These are phyloP conservation scores for Drosophila ohnishii DNA, from an alignment of 1,140 invertebrate species.

Conservation along the genomic window DNA sequence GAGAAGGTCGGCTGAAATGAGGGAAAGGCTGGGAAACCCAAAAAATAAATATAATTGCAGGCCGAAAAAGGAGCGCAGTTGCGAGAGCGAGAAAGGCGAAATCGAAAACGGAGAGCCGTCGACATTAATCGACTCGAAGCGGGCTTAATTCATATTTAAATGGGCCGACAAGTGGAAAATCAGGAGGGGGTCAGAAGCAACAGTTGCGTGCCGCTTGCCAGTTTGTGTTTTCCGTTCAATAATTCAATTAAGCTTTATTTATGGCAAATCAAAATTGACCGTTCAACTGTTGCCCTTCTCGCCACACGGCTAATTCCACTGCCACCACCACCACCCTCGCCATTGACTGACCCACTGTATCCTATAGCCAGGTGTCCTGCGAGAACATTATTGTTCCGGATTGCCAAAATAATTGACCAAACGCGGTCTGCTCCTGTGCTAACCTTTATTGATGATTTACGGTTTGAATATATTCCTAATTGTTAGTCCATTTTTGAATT, in stretches of 20 bases:
- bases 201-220: slow-evolving; percentile 49
- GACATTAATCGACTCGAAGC: slow-evolving; percentile 79
- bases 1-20: slow-evolving; percentile 38
- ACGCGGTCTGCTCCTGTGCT: slow-evolving; percentile 3
- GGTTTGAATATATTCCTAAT: slow-evolving; percentile 32
- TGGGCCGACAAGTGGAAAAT: slow-evolving; percentile 47
- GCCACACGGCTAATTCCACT: slow-evolving; percentile 37
- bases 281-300: slow-evolving; percentile 33
- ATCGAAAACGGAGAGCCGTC: slow-evolving; percentile 57
- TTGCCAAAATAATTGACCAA: slow-evolving; percentile 42
- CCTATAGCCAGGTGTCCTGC: slow-evolving; percentile 12
- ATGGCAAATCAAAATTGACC: slow-evolving; percentile 70
- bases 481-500: slow-evolving; percentile 15
- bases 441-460: slow-evolving; percentile 35
- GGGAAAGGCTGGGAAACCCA: slow-evolving; percentile 28
- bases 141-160: slow-evolving; percentile 81
- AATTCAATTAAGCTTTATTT: slow-evolving; percentile 76
- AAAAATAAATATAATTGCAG: slow-evolving; percentile 78
- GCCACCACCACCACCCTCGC: neutral
- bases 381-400: slow-evolving; percentile 47
- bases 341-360: slow-evolving; percentile 29
- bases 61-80: slow-evolving; percentile 33
- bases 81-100: slow-evolving; percentile 22
- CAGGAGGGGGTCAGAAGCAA: slow-evolving; percentile 39
- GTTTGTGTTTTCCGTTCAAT: slow-evolving; percentile 47